phyloP scores from a whole-genome alignment of 2,888 invertebrate species.

The Stegophylla sp. region DNA sequence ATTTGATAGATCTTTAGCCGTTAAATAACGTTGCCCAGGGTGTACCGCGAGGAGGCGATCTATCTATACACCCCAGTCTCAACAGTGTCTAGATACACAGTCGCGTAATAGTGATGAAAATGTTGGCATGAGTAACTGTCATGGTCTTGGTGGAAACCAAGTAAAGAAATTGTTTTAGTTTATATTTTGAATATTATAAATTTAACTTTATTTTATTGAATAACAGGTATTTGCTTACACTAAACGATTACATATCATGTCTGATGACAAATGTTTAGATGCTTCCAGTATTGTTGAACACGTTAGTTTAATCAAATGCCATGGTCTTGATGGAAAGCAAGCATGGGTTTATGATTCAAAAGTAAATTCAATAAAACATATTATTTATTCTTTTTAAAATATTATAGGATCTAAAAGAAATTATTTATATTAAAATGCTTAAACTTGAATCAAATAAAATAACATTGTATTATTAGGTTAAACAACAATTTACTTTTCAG shows the following conservation, averaged over 20 bases:
- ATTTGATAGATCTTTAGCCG: neutral
- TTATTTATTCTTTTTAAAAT: neutral
- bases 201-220: conserved; percentile 3
- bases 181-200: neutral
- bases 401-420: no score
- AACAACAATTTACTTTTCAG: conserved; percentile 67
- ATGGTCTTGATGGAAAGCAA: conserved; percentile 97
- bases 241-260: conserved; percentile 95
- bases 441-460: no score
- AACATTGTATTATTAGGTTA: no score
- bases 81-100: conserved; percentile 92
- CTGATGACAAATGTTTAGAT: conserved; percentile 95
- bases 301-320: conserved; percentile 92
- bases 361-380: conserved; percentile 67
- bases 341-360: conserved; percentile 89
- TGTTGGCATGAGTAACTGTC: conserved; percentile 91
- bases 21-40: neutral
- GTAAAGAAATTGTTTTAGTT: conserved; percentile 66
- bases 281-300: conserved; percentile 85
- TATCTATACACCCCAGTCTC: conserved; percentile 68
- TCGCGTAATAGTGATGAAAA: conserved; percentile 91
- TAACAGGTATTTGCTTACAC: conserved; percentile 90
- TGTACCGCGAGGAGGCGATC: no score
- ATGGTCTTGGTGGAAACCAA: conserved; percentile 96
- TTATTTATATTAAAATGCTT: neutral